These are phyloP conservation scores for Lamprotornis superbus DNA, from an alignment of 2,113 vertebrate species.

Conservation along the genomic window DNA sequence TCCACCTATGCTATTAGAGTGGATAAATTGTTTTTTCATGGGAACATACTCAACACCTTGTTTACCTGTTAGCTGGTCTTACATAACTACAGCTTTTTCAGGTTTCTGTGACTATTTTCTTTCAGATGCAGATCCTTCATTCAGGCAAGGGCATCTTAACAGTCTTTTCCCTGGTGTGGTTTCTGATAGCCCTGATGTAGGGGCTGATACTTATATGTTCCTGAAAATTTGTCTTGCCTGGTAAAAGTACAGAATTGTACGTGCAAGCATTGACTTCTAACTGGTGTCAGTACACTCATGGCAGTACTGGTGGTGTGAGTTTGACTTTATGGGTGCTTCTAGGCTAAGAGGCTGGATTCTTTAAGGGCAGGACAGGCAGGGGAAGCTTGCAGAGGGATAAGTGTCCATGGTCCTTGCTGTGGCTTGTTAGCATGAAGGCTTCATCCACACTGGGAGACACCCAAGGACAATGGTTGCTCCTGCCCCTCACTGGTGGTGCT, in stretches of 20 bases:
- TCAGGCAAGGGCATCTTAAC: background rate
- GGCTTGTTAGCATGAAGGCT: background rate
- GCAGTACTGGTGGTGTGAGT: background rate
- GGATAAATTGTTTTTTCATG: background rate
- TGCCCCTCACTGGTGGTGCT: background rate
- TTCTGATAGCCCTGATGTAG: background rate
- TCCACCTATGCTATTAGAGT: background rate
- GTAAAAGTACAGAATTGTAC: background rate
- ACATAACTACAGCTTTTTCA: background rate
- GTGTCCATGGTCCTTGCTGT: background rate
- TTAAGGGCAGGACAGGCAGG: background rate
- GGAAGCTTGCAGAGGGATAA: background rate
- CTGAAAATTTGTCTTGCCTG: background rate
- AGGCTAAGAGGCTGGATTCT: background rate
- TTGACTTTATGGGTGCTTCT: background rate
- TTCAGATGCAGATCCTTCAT: background rate
- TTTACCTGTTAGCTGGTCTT: background rate
- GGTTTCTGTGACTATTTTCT: background rate
- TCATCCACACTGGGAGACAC: background rate
- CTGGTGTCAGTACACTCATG: background rate
- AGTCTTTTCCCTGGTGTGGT: background rate
- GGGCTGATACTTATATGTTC: background rate
- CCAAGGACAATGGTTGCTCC: rapidly evolving
- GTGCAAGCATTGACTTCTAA: background rate
- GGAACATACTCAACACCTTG: background rate